Percentiles rank a stretch among this genome's conserved stretches.
Conservation (phyloP, 2,797 vertebrate genomes). For the Gadopsis marmoratus region DNA sequence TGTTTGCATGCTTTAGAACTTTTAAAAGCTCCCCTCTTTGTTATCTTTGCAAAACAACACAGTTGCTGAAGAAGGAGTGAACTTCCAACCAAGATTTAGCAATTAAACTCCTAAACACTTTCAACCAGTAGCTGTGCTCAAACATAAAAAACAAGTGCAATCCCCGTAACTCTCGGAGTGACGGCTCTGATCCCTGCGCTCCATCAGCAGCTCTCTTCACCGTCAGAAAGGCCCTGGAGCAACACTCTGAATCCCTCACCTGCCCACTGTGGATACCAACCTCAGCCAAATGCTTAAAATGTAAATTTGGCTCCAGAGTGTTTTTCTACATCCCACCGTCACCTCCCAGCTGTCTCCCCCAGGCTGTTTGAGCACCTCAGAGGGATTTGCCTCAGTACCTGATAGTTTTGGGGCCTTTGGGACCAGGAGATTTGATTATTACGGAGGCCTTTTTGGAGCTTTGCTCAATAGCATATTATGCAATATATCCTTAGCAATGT, state of each 20-base stretch:
- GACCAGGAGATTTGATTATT: constrained; percentile 15
- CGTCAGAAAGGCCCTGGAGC: background rate
- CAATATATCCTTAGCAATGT: constrained; percentile 19
- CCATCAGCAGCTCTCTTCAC: constrained; percentile 19
- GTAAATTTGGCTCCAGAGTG: constrained; percentile 20
- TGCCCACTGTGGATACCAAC: constrained; percentile 1
- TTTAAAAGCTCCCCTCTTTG: no score
- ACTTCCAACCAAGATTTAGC: background rate
- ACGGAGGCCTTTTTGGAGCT: background rate
- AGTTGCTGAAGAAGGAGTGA: no score
- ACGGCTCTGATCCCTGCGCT: background rate
- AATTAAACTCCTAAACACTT: background rate
- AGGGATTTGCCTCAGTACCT: constrained; percentile 24
- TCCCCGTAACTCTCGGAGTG: background rate
- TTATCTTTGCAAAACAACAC: background rate
- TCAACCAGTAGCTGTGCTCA: background rate
- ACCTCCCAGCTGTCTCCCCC: constrained; percentile 27
- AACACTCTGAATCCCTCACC: constrained; percentile 16
- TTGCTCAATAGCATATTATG: constrained; percentile 1
- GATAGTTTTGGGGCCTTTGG: constrained; percentile 15
- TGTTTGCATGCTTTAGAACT: no score
- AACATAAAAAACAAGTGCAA: background rate
- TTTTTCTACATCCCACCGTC: constrained; percentile 27
- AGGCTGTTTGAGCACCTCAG: constrained; percentile 19
- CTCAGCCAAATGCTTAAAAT: constrained; percentile 33